Percentiles rank a stretch among this genome's conserved stretches.
phyloP scores from a whole-genome alignment of 2,113 vertebrate species.

The Terrapene triunguis region DNA sequence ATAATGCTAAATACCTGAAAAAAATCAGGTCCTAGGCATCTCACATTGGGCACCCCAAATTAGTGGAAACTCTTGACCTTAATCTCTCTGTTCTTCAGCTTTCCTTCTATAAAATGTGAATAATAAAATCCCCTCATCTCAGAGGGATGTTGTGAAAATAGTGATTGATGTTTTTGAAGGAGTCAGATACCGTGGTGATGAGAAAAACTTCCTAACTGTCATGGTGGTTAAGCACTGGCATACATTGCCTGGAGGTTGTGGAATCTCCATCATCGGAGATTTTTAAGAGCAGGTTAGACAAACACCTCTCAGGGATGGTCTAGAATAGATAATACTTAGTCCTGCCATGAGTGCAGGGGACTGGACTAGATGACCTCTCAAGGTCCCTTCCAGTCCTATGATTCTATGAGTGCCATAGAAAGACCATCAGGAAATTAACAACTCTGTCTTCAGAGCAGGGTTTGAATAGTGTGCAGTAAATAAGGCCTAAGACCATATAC shows the following conservation, averaged over 20 bases:
- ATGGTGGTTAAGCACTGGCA: too few species aligned
- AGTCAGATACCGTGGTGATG: background rate
- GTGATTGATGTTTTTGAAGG: background rate
- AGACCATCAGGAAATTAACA: background rate
- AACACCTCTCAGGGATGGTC: too few species aligned
- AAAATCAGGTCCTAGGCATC: background rate
- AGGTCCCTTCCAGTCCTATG: too few species aligned
- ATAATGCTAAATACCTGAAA: constrained; percentile 17
- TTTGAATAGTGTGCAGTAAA: constrained; percentile 41
- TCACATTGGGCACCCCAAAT: background rate
- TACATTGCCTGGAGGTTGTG: too few species aligned
- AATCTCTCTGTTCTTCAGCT: background rate
- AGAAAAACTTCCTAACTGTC: too few species aligned
- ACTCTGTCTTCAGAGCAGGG: background rate
- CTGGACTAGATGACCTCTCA: too few species aligned
- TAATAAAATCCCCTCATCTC: background rate
- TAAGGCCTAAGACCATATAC: constrained; percentile 11
- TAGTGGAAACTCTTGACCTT: background rate
- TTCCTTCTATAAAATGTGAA: background rate
- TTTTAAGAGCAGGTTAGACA: too few species aligned
- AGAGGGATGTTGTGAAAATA: background rate
- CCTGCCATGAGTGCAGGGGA: too few species aligned
- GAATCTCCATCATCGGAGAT: too few species aligned
- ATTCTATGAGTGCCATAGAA: background rate
- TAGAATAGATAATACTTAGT: too few species aligned